Evolutionary conservation across 2,797 vertebrate species (phyloP).

Genomic region (Chelon auratus): DNA sequence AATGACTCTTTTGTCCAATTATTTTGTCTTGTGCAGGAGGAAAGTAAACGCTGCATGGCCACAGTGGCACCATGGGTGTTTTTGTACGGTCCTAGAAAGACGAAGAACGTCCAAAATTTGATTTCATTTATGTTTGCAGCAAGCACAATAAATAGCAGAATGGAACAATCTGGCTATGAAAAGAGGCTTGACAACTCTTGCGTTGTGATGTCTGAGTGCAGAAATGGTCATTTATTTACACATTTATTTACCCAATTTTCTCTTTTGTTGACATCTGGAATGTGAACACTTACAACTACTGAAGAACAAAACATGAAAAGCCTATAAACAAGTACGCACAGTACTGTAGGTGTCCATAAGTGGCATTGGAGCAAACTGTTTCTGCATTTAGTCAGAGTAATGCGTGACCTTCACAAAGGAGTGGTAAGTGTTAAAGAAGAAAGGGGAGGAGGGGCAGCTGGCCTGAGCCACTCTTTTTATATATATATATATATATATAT

Average conservation of each 20-base stretch:
- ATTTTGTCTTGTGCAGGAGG: slow-evolving; percentile 1
- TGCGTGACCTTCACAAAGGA: slow-evolving; percentile 18
- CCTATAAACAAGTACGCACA: not conserved
- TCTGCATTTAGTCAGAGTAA: slow-evolving; percentile 1
- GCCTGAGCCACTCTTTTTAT: slow-evolving; percentile 3
- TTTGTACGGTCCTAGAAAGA: slow-evolving; percentile 19
- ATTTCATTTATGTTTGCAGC: slow-evolving; percentile 43
- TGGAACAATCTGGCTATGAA: slow-evolving; percentile 24
- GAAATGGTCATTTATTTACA: slow-evolving; percentile 25
- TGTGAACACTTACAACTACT: not conserved
- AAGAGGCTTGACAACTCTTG: slow-evolving; percentile 27
- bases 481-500: too few relatives aligned
- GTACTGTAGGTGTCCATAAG: not conserved
- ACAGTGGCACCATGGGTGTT: slow-evolving; percentile 19
- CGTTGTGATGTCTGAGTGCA: slow-evolving; percentile 27
- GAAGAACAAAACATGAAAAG: slow-evolving; percentile 7
- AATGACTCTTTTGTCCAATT: slow-evolving; percentile 1
- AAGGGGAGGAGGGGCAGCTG: not conserved
- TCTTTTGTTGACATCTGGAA: slow-evolving; percentile 6
- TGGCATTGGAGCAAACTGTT: not conserved
- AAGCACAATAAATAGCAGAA: slow-evolving; percentile 28
- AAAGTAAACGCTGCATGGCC: slow-evolving; percentile 12
- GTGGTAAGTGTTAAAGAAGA: not conserved
- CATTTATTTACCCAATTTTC: slow-evolving; percentile 9
- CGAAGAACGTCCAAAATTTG: slow-evolving; percentile 25